A percentile compares a stretch with the other conserved stretches of the same genome.
Conservation (phyloP, 2,797 vertebrate species). For the Hafferia zeledoni region DNA sequence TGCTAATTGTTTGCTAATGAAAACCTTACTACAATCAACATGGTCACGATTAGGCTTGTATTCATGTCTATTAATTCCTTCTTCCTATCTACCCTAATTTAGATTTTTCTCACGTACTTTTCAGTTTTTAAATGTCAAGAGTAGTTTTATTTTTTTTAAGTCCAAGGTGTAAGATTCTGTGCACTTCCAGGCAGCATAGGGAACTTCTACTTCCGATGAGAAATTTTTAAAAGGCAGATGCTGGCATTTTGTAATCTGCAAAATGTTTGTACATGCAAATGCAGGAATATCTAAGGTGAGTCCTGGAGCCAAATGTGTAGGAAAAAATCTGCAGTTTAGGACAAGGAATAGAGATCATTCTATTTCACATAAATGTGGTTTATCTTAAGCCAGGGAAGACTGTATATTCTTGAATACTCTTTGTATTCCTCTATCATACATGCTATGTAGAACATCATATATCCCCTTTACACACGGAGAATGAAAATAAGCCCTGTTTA, state of each 20-base stretch:
- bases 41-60: conserved; percentile 46
- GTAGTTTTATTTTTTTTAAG: not conserved
- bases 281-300: not conserved
- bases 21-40: conserved; percentile 73
- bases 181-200: not conserved
- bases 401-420: not conserved
- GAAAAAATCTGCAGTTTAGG: not conserved
- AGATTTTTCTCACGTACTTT: not conserved
- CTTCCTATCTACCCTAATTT: not conserved
- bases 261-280: not conserved
- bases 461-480: not conserved
- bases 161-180: not conserved
- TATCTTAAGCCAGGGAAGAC: not conserved
- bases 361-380: not conserved
- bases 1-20: conserved; percentile 78
- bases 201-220: not conserved
- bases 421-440: not conserved
- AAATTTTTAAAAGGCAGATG: not conserved
- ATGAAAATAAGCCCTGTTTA: not conserved
- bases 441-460: not conserved
- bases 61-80: not conserved
- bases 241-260: not conserved
- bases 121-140: not conserved
- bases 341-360: not conserved
- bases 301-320: not conserved